Percentiles rank a stretch among this genome's conserved stretches.
Evolutionary conservation across 2,888 invertebrate species (phyloP).

Genomic region (Pasiphila rectangulata): DNA sequence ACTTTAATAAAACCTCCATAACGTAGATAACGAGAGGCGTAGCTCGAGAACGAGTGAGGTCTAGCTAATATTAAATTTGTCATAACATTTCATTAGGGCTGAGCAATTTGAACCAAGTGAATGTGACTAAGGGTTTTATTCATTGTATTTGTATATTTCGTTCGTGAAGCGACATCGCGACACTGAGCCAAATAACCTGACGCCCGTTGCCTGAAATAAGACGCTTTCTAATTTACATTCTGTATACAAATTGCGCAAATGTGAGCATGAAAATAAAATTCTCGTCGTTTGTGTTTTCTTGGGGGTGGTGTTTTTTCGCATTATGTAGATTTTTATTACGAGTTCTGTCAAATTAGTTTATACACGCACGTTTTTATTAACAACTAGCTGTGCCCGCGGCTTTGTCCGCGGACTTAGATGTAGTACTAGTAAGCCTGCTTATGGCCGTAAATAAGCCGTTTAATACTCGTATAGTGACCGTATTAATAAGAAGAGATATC

Average conservation of each 20-base stretch:
- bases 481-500: too few species aligned
- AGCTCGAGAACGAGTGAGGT: conserved; percentile 10
- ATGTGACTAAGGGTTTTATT: conserved; percentile 56
- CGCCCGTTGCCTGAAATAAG: conserved; percentile 69
- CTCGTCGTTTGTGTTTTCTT: conserved; percentile 71
- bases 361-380: conserved; percentile 58
- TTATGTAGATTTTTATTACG: conserved; percentile 74
- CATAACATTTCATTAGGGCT: conserved; percentile 51
- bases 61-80: conserved; percentile 40
- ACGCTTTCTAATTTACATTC: conserved; percentile 77
- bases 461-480: too few species aligned
- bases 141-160: conserved; percentile 54
- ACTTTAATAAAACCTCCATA: conserved; percentile 26
- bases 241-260: conserved; percentile 77
- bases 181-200: conserved; percentile 72
- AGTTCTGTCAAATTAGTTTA: conserved; percentile 69
- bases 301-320: conserved; percentile 66
- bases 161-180: conserved; percentile 57
- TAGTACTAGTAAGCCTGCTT: too few species aligned
- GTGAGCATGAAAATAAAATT: conserved; percentile 77
- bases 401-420: too few species aligned
- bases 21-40: conserved; percentile 21
- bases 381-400: too few species aligned
- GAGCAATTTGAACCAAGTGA: conserved; percentile 51
- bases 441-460: too few species aligned